Evolutionary conservation across 2,113 vertebrate species (phyloP), one percentile per base, ranked within the genome.

Genomic region (Engystomops pustulosus): DNA sequence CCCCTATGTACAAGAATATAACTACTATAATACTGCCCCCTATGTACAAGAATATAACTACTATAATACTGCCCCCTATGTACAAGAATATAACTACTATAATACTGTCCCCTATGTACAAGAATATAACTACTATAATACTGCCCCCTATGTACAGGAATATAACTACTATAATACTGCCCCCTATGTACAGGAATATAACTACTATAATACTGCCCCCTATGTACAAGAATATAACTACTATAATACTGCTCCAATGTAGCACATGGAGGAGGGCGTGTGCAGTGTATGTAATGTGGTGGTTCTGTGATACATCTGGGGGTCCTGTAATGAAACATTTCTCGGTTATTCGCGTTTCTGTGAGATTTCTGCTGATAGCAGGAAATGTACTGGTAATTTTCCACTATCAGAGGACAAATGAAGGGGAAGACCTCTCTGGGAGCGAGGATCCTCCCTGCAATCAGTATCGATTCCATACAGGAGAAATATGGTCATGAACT

Each of bases 321-420:
- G 12, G 32, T 7, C 34, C n/a, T n/a, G n/a, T n/a, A n/a, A n/a
- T 8, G 38, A 41, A 41, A 41, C 9, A n/a, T 72, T 45, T 25
- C 69, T 72, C 41, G n/a, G 18, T 44, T 44, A 14, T 60, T 18
- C 0, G 17, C 15, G 58, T 15, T 12, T 38, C 30, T 78, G 20
- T 12, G 55, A 79, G 55, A 58, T 27, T 62, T 10, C 2, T 17
- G 15, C n/a, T 25, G n/a, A 4, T 23, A 36, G 58, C 78, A 44
- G 78, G 78, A 80, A 80, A 80, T 18, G 60, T 80, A 80, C 78
- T 80, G 78, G 78, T 80, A 80, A 80, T 67, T 80, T 80, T 80
- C 78, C 78, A 80, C 78, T 62, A 18, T 67, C 78, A 34, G 60
- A 36, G 27, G 41, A 17, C 76, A n/a, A 80, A n/a, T 20, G 8